These are phyloP conservation scores for Notospermus geniculatus DNA, from an alignment of 1,140 invertebrate species.

Conservation along the genomic window DNA sequence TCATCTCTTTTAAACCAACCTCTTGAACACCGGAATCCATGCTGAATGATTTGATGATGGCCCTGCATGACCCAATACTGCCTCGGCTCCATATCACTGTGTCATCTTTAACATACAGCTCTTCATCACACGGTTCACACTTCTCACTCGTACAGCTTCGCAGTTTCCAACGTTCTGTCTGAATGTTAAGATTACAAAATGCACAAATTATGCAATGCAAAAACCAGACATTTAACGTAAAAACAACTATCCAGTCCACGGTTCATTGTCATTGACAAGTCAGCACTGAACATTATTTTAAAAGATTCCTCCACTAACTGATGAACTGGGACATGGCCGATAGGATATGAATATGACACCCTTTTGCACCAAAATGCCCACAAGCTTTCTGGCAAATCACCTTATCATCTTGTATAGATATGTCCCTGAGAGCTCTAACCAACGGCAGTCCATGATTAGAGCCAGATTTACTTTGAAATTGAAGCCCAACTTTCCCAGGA, in stretches of 20 bases:
- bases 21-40: conserved; percentile 72
- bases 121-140: conserved; percentile 67
- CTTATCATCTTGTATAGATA: conserved; percentile 42
- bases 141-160: conserved; percentile 24
- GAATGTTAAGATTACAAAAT: too few species aligned
- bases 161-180: conserved; percentile 43
- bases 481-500: conserved; percentile 64
- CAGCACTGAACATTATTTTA: too few species aligned
- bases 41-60: conserved; percentile 68
- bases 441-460: conserved; percentile 48
- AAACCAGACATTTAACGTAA: too few species aligned
- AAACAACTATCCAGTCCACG: too few species aligned
- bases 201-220: too few species aligned
- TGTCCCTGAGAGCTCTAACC: conserved; percentile 51
- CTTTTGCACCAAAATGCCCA: neutral
- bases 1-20: too few species aligned
- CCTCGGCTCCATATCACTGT: conserved; percentile 74
- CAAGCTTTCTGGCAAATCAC: neutral
- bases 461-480: conserved; percentile 25
- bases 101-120: conserved; percentile 81
- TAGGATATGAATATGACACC: neutral
- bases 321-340: too few species aligned
- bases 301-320: too few species aligned
- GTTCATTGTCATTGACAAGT: neutral
- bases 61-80: conserved; percentile 41